Conservation (phyloP, 2,888 invertebrate genomes). For the Ypsolopha scabrella region DNA sequence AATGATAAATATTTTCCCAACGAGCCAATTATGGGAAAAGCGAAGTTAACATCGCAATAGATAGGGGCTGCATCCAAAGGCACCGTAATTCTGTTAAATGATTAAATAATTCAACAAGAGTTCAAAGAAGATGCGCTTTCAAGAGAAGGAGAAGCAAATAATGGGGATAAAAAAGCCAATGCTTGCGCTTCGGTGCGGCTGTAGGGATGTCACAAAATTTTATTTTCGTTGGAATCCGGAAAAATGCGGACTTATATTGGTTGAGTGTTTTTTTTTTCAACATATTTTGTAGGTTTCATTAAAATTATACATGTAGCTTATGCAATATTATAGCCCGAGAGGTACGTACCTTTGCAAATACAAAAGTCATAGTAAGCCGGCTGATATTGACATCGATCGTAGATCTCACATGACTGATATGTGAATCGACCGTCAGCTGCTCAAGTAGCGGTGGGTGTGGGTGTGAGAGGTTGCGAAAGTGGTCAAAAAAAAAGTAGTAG, state of each 20-base stretch:
- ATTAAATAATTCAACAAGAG: slow-evolving; percentile 62
- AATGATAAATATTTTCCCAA: slow-evolving; percentile 45
- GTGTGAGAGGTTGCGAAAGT: no score
- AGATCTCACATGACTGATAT: no score
- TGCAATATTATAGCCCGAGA: no score
- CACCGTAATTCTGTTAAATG: slow-evolving; percentile 64
- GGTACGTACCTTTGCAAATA: no score
- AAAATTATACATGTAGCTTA: background rate
- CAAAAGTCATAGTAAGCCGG: no score
- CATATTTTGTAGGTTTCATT: slow-evolving; percentile 9
- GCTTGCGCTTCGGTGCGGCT: slow-evolving; percentile 28
- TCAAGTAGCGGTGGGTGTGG: no score
- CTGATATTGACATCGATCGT: no score
- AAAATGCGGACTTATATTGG: no score
- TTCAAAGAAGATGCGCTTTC: slow-evolving; percentile 66
- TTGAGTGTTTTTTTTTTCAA: no score
- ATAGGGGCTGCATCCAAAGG: slow-evolving; percentile 44
- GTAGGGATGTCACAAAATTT: background rate
- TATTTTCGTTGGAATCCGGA: no score
- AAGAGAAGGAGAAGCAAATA: slow-evolving; percentile 56
- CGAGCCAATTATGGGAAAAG: slow-evolving; percentile 46
- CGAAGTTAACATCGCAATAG: slow-evolving; percentile 35
- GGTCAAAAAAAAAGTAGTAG: no score
- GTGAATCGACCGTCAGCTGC: no score
- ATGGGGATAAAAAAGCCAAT: slow-evolving; percentile 43